phyloP scores from a whole-genome alignment of 1,140 invertebrate genomes.

The Caenorhabditis tropicalis region DNA sequence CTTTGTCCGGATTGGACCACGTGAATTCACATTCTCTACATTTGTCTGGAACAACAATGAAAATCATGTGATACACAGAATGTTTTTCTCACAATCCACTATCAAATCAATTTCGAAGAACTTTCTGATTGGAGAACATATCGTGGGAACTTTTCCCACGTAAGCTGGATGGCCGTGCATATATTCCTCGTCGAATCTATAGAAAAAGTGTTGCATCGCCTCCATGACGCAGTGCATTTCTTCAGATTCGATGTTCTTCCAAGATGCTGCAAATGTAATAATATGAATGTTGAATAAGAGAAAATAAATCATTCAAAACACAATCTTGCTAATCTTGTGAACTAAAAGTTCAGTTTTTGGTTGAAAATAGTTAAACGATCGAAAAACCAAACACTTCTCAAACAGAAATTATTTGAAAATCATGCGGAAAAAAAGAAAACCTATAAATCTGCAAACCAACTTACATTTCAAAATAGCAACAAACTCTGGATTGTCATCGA shows the following conservation, averaged over 20 bases:
- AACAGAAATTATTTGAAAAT: too few relatives aligned
- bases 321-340: neutral
- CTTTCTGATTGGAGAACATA: neutral
- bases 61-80: neutral
- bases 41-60: neutral
- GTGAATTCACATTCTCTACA: neutral
- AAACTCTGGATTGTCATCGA: neutral
- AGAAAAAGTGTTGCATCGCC: neutral
- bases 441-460: neutral
- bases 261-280: neutral
- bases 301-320: neutral
- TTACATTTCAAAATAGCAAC: neutral
- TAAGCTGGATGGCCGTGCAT: neutral
- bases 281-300: neutral
- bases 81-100: neutral
- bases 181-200: neutral
- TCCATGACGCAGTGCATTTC: constrained; percentile 11
- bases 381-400: too few relatives aligned
- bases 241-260: neutral
- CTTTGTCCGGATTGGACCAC: neutral
- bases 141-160: neutral
- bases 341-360: too few relatives aligned
- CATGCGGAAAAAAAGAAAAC: too few relatives aligned
- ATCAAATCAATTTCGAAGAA: neutral
- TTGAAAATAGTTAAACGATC: too few relatives aligned